Percentiles rank a stretch among this genome's conserved stretches.
Conservation (phyloP, 2,113 vertebrate genomes). For the Labeo rohita region DNA sequence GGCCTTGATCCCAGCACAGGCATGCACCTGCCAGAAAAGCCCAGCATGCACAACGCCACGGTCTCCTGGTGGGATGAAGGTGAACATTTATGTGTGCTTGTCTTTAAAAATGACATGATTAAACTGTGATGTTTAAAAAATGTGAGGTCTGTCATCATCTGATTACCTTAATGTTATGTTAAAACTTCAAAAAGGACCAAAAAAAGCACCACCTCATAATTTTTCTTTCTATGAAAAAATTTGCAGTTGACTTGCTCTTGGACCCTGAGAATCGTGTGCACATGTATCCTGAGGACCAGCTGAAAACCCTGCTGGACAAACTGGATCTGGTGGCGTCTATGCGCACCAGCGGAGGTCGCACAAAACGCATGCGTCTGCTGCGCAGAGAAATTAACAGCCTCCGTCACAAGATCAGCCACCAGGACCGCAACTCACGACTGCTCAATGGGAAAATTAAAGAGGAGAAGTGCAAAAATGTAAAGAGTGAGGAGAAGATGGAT, state of each 20-base stretch:
- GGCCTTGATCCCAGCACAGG: conserved; percentile 90
- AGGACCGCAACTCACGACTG: conserved; percentile 74
- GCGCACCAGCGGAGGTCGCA: conserved; percentile 90
- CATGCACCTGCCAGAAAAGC: conserved; percentile 89
- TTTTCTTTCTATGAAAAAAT: neutral
- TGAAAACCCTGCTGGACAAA: conserved; percentile 94
- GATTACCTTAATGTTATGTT: neutral
- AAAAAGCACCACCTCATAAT: neutral
- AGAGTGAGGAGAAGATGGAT: conserved; percentile 53
- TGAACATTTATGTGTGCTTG: conserved; percentile 69
- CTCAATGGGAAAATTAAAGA: conserved; percentile 72
- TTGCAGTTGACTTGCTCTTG: conserved; percentile 90
- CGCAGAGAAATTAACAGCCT: conserved; percentile 91
- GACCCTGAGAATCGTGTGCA: conserved; percentile 90
- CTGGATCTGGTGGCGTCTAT: conserved; percentile 89
- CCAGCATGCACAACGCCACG: conserved; percentile 87
- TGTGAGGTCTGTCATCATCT: neutral
- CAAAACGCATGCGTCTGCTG: conserved; percentile 88
- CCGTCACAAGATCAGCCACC: conserved; percentile 85
- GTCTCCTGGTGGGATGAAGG: conserved; percentile 95
- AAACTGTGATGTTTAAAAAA: neutral
- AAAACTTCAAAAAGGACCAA: neutral
- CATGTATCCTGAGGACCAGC: conserved; percentile 86
- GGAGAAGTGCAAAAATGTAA: conserved; percentile 64
- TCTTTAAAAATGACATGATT: neutral